Evolutionary conservation across 2,113 vertebrate genomes (phyloP).

Genomic region (Xenopus borealis): DNA sequence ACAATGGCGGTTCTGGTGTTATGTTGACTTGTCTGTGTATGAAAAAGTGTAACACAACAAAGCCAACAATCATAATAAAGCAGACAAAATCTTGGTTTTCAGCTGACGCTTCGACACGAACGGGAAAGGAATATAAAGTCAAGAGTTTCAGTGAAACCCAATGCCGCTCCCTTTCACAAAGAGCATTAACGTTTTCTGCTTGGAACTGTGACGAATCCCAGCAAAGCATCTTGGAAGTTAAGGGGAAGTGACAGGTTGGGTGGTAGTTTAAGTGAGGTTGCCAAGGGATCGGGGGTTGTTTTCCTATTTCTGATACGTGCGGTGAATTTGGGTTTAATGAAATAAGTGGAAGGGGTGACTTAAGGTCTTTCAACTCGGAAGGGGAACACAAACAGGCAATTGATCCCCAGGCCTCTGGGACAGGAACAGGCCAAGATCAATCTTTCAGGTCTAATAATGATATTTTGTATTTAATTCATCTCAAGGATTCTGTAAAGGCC

Average conservation of each 20-base stretch:
- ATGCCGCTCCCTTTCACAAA: too few relatives aligned
- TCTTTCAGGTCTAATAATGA: neutral
- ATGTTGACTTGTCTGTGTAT: too few relatives aligned
- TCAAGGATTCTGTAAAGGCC: neutral
- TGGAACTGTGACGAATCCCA: neutral
- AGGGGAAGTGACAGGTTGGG: neutral
- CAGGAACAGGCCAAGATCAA: neutral
- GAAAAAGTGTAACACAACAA: too few relatives aligned
- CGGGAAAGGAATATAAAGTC: too few relatives aligned
- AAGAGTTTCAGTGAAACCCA: too few relatives aligned
- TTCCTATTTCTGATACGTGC: neutral
- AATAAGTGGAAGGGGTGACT: constrained; percentile 12
- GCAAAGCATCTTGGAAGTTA: neutral
- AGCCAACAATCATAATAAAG: too few relatives aligned
- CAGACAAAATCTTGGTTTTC: too few relatives aligned
- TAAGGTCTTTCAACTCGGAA: constrained; percentile 19
- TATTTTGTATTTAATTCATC: neutral
- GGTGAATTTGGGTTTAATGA: constrained; percentile 40
- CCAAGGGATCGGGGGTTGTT: too few relatives aligned
- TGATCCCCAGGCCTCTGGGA: constrained; percentile 11
- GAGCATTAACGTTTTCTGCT: too few relatives aligned
- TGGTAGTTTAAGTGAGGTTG: neutral
- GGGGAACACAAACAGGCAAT: constrained; percentile 20
- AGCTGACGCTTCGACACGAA: too few relatives aligned
- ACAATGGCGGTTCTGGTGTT: too few relatives aligned